These are phyloP conservation scores for Noturus placidus DNA, from an alignment of 2,113 vertebrate genomes.

Conservation along the genomic window DNA sequence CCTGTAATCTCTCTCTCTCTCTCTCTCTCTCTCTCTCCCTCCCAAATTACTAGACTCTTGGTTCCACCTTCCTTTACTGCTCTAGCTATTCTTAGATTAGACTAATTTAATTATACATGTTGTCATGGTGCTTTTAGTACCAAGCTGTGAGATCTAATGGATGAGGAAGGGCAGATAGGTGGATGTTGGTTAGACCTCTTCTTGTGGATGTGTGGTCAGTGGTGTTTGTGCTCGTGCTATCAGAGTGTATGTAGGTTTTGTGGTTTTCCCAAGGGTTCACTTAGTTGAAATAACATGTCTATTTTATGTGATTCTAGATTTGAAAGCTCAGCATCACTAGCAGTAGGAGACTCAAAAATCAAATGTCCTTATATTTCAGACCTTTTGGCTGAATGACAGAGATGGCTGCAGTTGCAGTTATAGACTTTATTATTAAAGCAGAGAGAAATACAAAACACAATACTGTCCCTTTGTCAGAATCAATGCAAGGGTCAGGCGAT, in stretches of 20 bases:
- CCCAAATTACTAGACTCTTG: constrained; percentile 14
- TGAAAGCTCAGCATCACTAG: constrained; percentile 16
- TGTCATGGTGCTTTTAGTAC: constrained; percentile 53
- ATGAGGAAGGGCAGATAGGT: constrained; percentile 35
- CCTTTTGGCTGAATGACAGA: neutral
- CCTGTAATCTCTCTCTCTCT: neutral
- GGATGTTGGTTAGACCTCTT: constrained; percentile 3
- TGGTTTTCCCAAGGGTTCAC: neutral
- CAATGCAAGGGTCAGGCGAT: neutral
- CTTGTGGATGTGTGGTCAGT: constrained; percentile 34
- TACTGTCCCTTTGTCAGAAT: neutral
- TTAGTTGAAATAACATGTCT: constrained; percentile 2
- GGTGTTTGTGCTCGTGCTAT: neutral
- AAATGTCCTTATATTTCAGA: neutral
- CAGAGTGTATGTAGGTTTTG: neutral
- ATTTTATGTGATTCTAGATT: constrained; percentile 5
- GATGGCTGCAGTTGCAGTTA: neutral
- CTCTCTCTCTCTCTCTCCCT: neutral
- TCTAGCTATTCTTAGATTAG: constrained; percentile 53
- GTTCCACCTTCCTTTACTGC: constrained; percentile 12
- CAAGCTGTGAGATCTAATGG: constrained; percentile 47
- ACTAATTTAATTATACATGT: constrained; percentile 58
- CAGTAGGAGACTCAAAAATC: neutral
- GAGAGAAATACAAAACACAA: neutral
- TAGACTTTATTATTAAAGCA: neutral